Conservation (phyloP, 2,113 vertebrate genomes). For the Paradoxurus hermaphroditus region DNA sequence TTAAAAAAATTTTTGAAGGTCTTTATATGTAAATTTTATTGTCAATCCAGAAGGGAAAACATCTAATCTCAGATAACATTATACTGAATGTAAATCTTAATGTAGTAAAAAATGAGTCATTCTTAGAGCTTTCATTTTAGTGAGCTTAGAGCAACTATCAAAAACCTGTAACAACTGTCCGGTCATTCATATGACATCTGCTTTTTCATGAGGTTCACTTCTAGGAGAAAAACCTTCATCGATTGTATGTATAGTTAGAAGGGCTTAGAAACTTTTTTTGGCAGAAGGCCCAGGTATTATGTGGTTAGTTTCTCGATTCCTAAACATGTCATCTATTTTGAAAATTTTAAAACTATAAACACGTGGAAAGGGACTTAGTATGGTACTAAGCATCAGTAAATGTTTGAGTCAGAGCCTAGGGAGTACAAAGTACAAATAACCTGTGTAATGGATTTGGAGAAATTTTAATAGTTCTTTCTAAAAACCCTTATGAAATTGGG, state of each 20-base stretch:
- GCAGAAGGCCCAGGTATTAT: not conserved
- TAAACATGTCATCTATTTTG: not conserved
- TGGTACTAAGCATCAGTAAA: not conserved
- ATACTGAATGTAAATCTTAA: not conserved
- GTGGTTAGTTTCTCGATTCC: not conserved
- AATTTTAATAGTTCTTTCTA: not conserved
- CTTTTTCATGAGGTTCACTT: conserved; percentile 14
- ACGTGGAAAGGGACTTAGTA: not conserved
- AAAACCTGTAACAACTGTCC: not conserved
- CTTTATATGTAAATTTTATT: conserved; percentile 7
- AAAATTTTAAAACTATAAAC: not conserved
- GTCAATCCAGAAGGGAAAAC: not conserved
- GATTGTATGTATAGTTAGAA: not conserved
- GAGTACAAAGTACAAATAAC: not conserved
- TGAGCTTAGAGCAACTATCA: not conserved
- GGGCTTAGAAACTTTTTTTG: not conserved
- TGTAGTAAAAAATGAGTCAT: not conserved
- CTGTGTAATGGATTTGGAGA: not conserved
- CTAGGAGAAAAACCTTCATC: not conserved
- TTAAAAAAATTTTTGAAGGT: no score
- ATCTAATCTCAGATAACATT: not conserved
- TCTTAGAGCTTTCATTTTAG: conserved; percentile 15
- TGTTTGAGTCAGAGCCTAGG: not conserved
- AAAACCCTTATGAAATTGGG: conserved; percentile 23
- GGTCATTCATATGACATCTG: not conserved